A percentile compares a stretch with the other conserved stretches of the same genome.
Evolutionary conservation across 2,888 invertebrate species (phyloP).

Genomic region (Elmis aenea): DNA sequence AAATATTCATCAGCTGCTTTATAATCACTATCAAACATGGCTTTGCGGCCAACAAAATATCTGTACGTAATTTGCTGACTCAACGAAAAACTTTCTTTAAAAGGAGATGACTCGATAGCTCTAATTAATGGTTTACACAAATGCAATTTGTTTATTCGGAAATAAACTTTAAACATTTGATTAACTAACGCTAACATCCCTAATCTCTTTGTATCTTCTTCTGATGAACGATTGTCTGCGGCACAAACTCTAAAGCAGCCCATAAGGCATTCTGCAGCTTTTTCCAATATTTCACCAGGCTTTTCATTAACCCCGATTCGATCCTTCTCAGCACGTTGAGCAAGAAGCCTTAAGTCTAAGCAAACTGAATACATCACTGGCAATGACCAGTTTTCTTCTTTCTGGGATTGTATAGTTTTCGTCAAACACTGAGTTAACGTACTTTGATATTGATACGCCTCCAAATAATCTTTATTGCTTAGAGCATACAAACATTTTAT

Average conservation of each 20-base stretch:
- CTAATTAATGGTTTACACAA: constrained; percentile 91
- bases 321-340: constrained; percentile 69
- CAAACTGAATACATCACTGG: constrained; percentile 88
- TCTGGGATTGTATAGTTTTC: constrained; percentile 77
- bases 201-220: constrained; percentile 88
- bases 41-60: constrained; percentile 95
- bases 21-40: constrained; percentile 98
- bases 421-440: constrained; percentile 71
- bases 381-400: constrained; percentile 96
- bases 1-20: constrained; percentile 88
- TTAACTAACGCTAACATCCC: constrained; percentile 96
- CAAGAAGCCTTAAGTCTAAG: constrained; percentile 81
- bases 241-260: constrained; percentile 93
- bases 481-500: constrained; percentile 60
- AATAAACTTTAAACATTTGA: constrained; percentile 87
- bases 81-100: constrained; percentile 83
- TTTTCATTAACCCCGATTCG: constrained; percentile 50
- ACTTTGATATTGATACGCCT: constrained; percentile 76
- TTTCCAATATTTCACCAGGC: constrained; percentile 75
- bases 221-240: constrained; percentile 85
- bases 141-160: constrained; percentile 81
- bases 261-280: constrained; percentile 89
- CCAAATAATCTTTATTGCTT: constrained; percentile 50
- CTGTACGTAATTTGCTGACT: constrained; percentile 95
- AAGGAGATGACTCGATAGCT: constrained; percentile 89